Evolutionary conservation across 2,113 vertebrate species (phyloP).

Genomic region (Microtus richardsoni): DNA sequence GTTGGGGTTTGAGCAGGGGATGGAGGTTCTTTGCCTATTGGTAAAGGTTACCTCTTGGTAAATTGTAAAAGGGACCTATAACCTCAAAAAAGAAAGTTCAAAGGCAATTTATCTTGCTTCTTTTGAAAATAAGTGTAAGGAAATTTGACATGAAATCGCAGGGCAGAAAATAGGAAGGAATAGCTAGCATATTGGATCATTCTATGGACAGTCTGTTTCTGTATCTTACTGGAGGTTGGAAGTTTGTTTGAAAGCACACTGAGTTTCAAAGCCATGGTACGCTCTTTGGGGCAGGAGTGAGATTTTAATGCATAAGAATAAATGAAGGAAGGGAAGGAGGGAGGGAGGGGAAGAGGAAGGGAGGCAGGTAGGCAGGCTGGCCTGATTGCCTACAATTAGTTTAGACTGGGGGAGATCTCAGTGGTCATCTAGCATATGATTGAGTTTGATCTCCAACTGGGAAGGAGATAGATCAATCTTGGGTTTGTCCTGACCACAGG

Average conservation of each 20-base stretch:
- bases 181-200: background rate
- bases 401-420: background rate
- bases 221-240: background rate
- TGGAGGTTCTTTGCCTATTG: background rate
- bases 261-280: background rate
- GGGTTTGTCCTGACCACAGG: background rate
- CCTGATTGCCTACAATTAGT: background rate
- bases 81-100: background rate
- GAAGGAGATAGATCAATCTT: too few species aligned
- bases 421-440: background rate
- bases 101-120: background rate
- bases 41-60: background rate
- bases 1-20: background rate
- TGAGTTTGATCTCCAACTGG: background rate
- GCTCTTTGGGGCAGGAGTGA: background rate
- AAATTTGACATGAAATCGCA: background rate
- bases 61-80: background rate
- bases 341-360: too few species aligned
- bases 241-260: background rate
- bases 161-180: background rate
- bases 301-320: background rate
- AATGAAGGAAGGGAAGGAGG: background rate
- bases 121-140: background rate
- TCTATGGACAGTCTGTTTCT: background rate
- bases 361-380: too few species aligned